Percentiles rank a stretch among this genome's conserved stretches.
Conservation (phyloP, 2,113 vertebrate species). For the Pseudonaja textilis region DNA sequence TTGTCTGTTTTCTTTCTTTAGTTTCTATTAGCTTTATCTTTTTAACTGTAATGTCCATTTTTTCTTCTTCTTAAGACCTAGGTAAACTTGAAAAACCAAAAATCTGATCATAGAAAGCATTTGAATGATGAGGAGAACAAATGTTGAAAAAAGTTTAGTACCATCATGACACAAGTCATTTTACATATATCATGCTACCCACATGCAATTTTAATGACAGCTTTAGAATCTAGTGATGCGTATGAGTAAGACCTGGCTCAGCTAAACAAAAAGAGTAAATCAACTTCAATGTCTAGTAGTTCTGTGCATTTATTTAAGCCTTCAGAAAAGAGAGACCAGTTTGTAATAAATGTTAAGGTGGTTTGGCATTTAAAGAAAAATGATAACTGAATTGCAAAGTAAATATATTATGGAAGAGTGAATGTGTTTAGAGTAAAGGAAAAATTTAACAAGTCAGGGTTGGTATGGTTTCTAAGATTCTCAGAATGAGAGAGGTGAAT, state of each 20-base stretch:
- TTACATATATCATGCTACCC: background rate
- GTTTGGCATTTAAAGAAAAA: background rate
- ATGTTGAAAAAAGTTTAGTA: background rate
- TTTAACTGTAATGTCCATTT: background rate
- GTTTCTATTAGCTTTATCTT: background rate
- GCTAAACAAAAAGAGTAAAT: background rate
- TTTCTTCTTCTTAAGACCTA: background rate
- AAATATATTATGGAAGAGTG: background rate
- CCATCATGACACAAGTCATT: background rate
- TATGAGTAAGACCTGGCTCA: background rate
- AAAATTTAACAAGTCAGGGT: background rate
- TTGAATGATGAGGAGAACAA: background rate
- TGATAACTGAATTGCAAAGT: background rate
- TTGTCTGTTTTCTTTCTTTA: background rate
- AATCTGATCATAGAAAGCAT: background rate
- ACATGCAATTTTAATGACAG: background rate
- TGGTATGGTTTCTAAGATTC: background rate
- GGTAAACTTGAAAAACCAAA: background rate
- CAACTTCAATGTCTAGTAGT: background rate
- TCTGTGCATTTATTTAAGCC: background rate
- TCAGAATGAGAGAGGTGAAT: background rate
- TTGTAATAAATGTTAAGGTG: background rate
- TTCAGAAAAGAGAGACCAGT: background rate
- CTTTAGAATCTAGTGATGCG: background rate
- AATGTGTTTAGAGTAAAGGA: background rate